phyloP scores from a whole-genome alignment of 2,797 vertebrate species.

The Euphonia xanthogaster region DNA sequence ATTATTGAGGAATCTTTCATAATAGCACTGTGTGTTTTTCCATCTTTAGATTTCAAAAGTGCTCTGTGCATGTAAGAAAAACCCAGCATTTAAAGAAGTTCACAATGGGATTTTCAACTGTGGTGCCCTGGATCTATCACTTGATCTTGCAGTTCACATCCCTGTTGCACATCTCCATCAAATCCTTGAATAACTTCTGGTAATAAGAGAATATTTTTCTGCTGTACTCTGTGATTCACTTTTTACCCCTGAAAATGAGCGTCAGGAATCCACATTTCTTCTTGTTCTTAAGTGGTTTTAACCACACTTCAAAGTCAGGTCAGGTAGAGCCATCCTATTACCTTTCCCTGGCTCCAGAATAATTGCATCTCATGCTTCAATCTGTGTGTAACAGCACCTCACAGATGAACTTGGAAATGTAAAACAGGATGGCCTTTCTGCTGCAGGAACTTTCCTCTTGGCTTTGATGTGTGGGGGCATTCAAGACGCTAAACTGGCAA shows the following conservation, averaged over 20 bases:
- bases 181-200: not conserved
- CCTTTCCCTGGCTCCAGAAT: not conserved
- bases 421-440: not conserved
- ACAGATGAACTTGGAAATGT: not conserved
- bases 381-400: not conserved
- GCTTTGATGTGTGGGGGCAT: not conserved
- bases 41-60: not conserved
- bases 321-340: slow-evolving; percentile 13
- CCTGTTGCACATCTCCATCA: not conserved
- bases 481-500: not conserved
- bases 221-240: not conserved
- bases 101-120: not conserved
- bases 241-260: not conserved
- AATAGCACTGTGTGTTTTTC: not conserved
- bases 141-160: slow-evolving; percentile 13
- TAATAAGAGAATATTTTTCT: not conserved
- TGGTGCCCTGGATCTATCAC: not conserved
- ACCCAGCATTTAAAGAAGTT: not conserved
- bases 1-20: slow-evolving; percentile 16
- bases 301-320: slow-evolving; percentile 29
- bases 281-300: not conserved
- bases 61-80: not conserved
- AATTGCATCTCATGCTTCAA: slow-evolving; percentile 14
- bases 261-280: not conserved
- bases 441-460: not conserved